phyloP scores from a whole-genome alignment of 2,888 invertebrate genomes.

The Amblyjoppa proteus region DNA sequence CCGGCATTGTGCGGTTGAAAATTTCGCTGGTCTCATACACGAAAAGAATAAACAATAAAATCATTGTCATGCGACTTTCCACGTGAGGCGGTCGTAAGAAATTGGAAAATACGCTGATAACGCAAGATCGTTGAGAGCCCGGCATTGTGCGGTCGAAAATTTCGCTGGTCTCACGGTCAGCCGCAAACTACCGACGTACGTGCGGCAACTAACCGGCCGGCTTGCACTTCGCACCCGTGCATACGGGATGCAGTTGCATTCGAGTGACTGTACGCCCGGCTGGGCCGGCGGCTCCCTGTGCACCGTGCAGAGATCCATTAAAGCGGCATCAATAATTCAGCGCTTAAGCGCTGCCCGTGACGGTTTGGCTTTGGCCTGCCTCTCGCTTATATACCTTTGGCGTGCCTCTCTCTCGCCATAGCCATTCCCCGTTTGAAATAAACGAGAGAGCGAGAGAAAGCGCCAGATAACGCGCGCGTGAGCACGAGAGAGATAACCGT shows the following conservation, averaged over 20 bases:
- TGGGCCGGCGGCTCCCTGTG: constrained; percentile 27
- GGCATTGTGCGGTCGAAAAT: constrained; percentile 45
- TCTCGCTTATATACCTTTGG: constrained; percentile 48
- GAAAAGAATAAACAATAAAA: too few relatives aligned
- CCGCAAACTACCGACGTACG: constrained; percentile 51
- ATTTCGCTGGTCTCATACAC: constrained; percentile 30
- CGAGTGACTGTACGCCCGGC: constrained; percentile 42
- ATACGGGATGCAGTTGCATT: constrained; percentile 68
- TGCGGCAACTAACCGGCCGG: constrained; percentile 53
- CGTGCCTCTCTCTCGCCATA: constrained; percentile 9
- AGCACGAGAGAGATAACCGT: constrained; percentile 27
- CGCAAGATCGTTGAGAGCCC: constrained; percentile 32
- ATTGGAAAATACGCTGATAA: neutral
- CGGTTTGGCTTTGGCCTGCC: constrained; percentile 62
- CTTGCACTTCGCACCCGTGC: constrained; percentile 66
- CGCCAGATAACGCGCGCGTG: constrained; percentile 41
- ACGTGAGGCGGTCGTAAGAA: neutral
- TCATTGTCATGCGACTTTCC: neutral
- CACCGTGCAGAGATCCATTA: constrained; percentile 74
- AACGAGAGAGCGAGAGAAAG: constrained; percentile 50
- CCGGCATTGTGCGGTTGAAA: constrained; percentile 46
- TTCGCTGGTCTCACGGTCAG: constrained; percentile 33
- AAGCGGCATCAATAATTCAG: constrained; percentile 77
- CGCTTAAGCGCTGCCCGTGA: constrained; percentile 73
- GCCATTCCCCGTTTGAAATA: constrained; percentile 48